phyloP scores from a whole-genome alignment of 2,797 vertebrate genomes.

The Pseudochirops corinnae region DNA sequence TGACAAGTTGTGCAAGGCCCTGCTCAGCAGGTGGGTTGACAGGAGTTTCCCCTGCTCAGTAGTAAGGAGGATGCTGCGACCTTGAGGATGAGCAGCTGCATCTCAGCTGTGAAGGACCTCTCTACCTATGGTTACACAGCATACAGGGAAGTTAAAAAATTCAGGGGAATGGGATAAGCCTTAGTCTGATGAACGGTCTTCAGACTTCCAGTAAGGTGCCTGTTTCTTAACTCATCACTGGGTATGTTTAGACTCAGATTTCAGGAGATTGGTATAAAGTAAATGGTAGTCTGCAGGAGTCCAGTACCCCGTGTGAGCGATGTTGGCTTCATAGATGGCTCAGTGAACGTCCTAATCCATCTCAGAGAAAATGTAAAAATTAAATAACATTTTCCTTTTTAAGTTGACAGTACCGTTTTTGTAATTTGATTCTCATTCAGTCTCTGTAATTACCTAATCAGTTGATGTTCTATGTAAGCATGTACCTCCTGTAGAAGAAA shows the following conservation, averaged over 20 bases:
- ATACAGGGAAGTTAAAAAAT: neutral
- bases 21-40: neutral
- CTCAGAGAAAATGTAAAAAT: neutral
- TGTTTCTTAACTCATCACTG: neutral
- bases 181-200: neutral
- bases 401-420: neutral
- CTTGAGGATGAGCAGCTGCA: neutral
- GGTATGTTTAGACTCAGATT: neutral
- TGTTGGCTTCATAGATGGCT: neutral
- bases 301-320: neutral
- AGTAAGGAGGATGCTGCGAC: neutral
- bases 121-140: neutral
- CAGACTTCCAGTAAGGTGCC: neutral
- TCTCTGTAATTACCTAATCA: neutral
- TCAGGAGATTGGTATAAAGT: neutral
- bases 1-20: neutral
- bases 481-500: neutral
- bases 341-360: neutral
- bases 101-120: neutral
- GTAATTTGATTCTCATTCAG: neutral
- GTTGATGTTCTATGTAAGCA: neutral
- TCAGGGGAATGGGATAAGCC: neutral
- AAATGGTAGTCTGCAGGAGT: neutral
- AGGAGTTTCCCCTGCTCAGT: neutral
- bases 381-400: neutral